Evolutionary conservation across 2,113 vertebrate genomes (phyloP).

Genomic region (Rhynchomys soricoides): DNA sequence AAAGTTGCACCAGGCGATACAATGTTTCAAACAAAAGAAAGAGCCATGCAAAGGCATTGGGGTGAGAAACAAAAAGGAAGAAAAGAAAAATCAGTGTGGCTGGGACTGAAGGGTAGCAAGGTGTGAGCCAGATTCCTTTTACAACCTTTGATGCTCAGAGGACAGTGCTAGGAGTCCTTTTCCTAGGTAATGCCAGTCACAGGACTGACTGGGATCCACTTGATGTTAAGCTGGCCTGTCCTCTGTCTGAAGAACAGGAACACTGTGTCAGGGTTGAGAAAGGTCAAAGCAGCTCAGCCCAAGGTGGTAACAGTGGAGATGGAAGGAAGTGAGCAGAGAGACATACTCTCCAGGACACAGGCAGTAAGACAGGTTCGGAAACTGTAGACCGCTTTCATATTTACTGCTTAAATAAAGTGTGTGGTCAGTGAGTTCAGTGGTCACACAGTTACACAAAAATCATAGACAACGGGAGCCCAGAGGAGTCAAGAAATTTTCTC

Average conservation of each 20-base stretch:
- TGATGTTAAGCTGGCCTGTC: no score
- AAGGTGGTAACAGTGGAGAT: no score
- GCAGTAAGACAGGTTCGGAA: no score
- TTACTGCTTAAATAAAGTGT: no score
- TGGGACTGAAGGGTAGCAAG: background rate
- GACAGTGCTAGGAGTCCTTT: background rate
- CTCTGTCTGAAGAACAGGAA: no score
- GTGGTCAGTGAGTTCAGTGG: background rate
- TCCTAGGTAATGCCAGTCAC: background rate
- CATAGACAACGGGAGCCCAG: background rate
- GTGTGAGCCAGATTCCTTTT: background rate
- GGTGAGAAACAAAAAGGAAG: background rate
- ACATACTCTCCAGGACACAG: no score
- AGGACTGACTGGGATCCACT: background rate
- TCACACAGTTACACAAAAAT: background rate
- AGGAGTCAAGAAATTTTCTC: background rate
- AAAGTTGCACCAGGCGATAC: background rate
- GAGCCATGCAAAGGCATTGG: background rate
- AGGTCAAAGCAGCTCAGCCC: no score
- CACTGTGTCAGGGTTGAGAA: no score
- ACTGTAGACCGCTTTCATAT: no score
- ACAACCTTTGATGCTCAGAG: background rate
- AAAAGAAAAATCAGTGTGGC: background rate
- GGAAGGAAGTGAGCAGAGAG: no score
- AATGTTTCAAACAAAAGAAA: background rate